These are phyloP conservation scores for Trichogramma pretiosum DNA, from an alignment of 1,140 invertebrate species.

Conservation along the genomic window DNA sequence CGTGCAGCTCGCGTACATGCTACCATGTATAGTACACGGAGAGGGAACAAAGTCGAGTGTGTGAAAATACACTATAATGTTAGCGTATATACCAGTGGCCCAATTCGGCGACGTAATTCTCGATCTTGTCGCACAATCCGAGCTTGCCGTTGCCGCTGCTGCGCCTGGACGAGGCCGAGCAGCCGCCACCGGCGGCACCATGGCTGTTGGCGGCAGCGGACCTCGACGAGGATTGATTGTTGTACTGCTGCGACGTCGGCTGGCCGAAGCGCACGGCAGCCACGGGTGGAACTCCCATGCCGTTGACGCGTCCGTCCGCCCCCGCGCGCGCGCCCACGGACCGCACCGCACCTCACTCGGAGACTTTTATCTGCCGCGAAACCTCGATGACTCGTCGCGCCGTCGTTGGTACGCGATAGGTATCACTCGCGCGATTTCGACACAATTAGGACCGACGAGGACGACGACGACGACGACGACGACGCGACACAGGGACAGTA, in stretches of 20 bases:
- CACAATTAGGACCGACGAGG: too few species aligned
- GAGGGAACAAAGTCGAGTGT: too few species aligned
- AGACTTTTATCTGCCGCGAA: too few species aligned
- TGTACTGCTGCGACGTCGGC: neutral
- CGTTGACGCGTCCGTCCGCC: neutral
- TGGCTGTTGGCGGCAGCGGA: constrained; percentile 14
- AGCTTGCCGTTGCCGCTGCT: too few species aligned
- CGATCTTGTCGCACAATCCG: constrained; percentile 56
- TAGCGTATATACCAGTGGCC: constrained; percentile 55
- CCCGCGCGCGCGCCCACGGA: neutral
- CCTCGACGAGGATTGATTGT: constrained; percentile 3
- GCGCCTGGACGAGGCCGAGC: too few species aligned
- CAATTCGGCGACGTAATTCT: constrained; percentile 56
- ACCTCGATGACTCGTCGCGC: too few species aligned
- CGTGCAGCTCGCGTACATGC: neutral
- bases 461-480: too few species aligned
- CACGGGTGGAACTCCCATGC: neutral
- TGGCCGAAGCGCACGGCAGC: neutral
- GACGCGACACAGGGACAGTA: too few species aligned
- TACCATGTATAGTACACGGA: neutral
- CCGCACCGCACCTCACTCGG: too few species aligned
- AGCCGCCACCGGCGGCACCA: constrained; percentile 5
- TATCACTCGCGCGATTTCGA: too few species aligned
- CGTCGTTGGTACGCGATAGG: too few species aligned
- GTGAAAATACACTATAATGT: neutral